Percentiles rank a stretch among this genome's conserved stretches.
Conservation (phyloP, 2,113 vertebrate genomes). For the Nannobrachium achirus region DNA sequence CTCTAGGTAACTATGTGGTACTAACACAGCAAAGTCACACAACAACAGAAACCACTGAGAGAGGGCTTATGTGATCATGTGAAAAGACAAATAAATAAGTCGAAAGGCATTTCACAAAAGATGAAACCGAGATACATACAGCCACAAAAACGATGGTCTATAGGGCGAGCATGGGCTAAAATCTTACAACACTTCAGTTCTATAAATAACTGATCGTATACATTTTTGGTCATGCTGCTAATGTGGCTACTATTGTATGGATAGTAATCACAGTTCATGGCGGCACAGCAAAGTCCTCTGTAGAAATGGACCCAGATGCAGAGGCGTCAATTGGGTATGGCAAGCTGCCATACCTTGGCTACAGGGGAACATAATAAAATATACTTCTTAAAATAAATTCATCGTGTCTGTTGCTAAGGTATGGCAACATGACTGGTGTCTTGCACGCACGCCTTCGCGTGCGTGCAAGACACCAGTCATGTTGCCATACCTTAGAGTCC, state of each 20-base stretch:
- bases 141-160: slow-evolving; percentile 48
- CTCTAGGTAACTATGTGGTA: slow-evolving; percentile 67
- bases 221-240: slow-evolving; percentile 61
- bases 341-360: too few relatives aligned
- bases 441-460: too few relatives aligned
- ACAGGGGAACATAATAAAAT: too few relatives aligned
- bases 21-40: slow-evolving; percentile 66
- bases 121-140: slow-evolving; percentile 59
- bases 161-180: slow-evolving; percentile 51
- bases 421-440: too few relatives aligned
- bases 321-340: too few relatives aligned
- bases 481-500: too few relatives aligned
- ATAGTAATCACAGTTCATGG: slow-evolving; percentile 48
- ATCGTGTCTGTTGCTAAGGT: too few relatives aligned
- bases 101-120: slow-evolving; percentile 52
- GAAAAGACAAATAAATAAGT: slow-evolving; percentile 74
- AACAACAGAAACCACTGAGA: slow-evolving; percentile 67
- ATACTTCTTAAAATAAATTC: too few relatives aligned
- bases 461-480: too few relatives aligned
- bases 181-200: slow-evolving; percentile 50
- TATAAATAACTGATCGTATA: slow-evolving; percentile 67
- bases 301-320: too few relatives aligned
- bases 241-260: slow-evolving; percentile 34
- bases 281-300: too few relatives aligned
- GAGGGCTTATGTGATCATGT: slow-evolving; percentile 68